These are phyloP conservation scores for Pempheris klunzingeri DNA, from an alignment of 2,797 vertebrate species.

Conservation along the genomic window DNA sequence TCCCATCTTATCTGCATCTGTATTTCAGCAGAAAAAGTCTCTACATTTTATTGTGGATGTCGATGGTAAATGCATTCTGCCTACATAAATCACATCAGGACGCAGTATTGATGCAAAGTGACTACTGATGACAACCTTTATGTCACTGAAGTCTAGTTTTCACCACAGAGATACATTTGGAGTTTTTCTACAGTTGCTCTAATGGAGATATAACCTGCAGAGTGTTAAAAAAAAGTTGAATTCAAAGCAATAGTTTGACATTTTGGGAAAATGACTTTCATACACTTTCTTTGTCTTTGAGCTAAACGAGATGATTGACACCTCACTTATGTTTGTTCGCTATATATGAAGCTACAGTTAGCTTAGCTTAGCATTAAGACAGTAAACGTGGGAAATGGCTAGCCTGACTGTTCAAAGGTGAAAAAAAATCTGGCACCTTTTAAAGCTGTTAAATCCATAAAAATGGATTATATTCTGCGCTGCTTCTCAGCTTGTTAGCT, in stretches of 20 bases:
- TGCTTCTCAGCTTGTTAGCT: not conserved
- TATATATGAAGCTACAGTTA: not conserved
- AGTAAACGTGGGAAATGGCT: not conserved
- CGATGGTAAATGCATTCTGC: constrained; percentile 31
- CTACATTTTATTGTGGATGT: constrained; percentile 41
- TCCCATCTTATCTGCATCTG: constrained; percentile 47
- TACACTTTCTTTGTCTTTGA: not conserved
- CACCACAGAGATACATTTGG: not conserved
- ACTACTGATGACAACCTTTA: constrained; percentile 49
- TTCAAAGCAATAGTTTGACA: not conserved
- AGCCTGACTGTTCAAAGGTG: not conserved
- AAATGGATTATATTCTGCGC: not conserved
- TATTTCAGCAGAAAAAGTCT: constrained; percentile 34
- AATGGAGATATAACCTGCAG: not conserved
- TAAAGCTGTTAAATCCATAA: not conserved
- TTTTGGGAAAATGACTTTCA: too few relatives aligned
- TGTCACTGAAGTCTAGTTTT: not conserved
- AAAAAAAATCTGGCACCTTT: not conserved
- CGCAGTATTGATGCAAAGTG: constrained; percentile 4
- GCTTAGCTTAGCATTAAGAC: not conserved
- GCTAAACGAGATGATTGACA: not conserved
- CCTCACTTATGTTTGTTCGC: not conserved
- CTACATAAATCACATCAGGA: constrained; percentile 46
- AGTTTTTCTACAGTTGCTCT: not conserved
- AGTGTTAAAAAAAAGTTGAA: not conserved